Evolutionary conservation across 2,888 invertebrate species (phyloP).

Genomic region (Zygogramma bicolorata): DNA sequence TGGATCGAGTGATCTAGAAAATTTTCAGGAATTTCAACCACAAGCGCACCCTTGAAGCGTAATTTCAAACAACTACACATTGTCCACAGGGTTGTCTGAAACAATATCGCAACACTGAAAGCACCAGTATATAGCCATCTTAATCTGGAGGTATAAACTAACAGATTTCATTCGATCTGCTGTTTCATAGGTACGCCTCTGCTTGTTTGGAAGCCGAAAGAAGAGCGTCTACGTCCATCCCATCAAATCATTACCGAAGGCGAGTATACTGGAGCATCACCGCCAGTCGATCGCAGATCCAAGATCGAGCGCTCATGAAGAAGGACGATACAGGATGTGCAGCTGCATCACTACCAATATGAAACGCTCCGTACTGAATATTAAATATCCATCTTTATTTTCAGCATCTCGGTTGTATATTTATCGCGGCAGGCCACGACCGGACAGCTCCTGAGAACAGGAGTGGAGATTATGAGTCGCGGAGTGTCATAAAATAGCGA

Average conservation of each 20-base stretch:
- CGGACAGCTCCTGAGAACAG: constrained; percentile 61
- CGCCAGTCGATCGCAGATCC: constrained; percentile 1
- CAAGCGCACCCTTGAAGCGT: too few relatives aligned
- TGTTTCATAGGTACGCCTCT: not conserved
- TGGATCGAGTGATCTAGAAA: too few relatives aligned
- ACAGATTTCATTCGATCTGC: too few relatives aligned
- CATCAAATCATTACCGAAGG: constrained; percentile 9
- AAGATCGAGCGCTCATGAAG: constrained; percentile 26
- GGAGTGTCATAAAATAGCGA: constrained; percentile 60
- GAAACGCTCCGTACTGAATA: constrained; percentile 54
- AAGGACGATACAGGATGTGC: constrained; percentile 43
- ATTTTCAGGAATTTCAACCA: too few relatives aligned
- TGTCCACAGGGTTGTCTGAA: too few relatives aligned
- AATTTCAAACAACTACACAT: too few relatives aligned
- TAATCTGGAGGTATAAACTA: too few relatives aligned
- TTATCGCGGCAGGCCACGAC: constrained; percentile 54
- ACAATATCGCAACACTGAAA: too few relatives aligned
- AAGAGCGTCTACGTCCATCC: not conserved
- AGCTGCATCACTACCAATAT: constrained; percentile 44
- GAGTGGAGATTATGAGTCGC: constrained; percentile 60
- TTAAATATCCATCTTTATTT: constrained; percentile 60
- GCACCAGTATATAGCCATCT: too few relatives aligned
- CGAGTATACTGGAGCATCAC: not conserved
- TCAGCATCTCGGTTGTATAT: constrained; percentile 55
- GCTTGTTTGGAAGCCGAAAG: not conserved